Evolutionary conservation across 2,113 vertebrate genomes (phyloP).

Genomic region (Triplophysa tibetana): DNA sequence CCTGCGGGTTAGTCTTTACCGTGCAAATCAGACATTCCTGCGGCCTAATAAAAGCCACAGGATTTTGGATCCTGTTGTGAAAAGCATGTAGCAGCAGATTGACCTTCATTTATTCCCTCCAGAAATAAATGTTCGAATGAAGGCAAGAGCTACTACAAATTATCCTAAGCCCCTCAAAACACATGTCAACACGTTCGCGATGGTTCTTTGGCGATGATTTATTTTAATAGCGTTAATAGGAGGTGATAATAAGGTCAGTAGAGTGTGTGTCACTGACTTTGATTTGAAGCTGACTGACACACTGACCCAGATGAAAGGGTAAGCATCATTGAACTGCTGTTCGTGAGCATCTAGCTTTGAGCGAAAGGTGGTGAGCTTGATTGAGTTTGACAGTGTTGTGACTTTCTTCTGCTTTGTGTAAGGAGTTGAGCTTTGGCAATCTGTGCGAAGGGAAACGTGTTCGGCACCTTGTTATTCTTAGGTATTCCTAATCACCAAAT

Average conservation of each 20-base stretch:
- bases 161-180: not conserved
- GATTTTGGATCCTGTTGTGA: conserved; percentile 21
- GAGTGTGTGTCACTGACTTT: conserved; percentile 37
- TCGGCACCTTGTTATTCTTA: conserved; percentile 2
- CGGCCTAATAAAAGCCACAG: not conserved
- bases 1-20: not conserved
- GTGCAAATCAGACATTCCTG: conserved; percentile 14
- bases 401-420: conserved; percentile 22
- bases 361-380: conserved; percentile 6
- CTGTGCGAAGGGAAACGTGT: not conserved
- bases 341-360: conserved; percentile 6
- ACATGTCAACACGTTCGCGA: not conserved
- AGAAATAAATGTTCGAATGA: not conserved
- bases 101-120: conserved; percentile 24
- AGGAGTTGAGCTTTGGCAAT: conserved; percentile 21
- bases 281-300: conserved; percentile 45
- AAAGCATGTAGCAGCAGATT: not conserved
- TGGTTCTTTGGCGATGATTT: not conserved
- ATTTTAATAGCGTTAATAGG: not conserved
- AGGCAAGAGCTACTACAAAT: not conserved
- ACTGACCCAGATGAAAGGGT: conserved; percentile 45
- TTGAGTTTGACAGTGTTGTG: conserved; percentile 41
- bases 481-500: not conserved
- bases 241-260: conserved; percentile 39
- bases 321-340: not conserved